Conservation (phyloP, 2,888 invertebrate species). For the Hoplodrina ambigua region DNA sequence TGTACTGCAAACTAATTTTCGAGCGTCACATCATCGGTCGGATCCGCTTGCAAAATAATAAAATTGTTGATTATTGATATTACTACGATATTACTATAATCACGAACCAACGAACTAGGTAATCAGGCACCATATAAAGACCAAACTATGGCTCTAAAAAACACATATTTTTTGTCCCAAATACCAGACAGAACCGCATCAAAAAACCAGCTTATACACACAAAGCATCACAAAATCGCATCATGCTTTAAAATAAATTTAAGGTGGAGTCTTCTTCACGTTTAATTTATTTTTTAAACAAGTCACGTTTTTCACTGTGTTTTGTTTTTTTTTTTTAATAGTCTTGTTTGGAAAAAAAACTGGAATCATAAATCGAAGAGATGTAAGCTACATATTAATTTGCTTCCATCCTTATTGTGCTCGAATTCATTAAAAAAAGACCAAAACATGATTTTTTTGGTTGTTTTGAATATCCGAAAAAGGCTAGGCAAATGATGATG, state of each 20-base stretch:
- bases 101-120: background rate
- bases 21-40: too few relatives aligned
- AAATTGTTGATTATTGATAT: too few relatives aligned
- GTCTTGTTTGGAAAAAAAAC: background rate
- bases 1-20: too few relatives aligned
- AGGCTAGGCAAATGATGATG: too few relatives aligned
- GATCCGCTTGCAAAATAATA: too few relatives aligned
- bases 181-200: slow-evolving; percentile 22
- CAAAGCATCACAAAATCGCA: slow-evolving; percentile 41
- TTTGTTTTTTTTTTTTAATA: slow-evolving; percentile 12
- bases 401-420: background rate
- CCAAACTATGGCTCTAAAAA: background rate
- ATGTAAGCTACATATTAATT: background rate
- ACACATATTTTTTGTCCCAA: slow-evolving; percentile 36
- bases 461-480: too few relatives aligned
- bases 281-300: slow-evolving; percentile 26
- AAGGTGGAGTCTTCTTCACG: slow-evolving; percentile 27
- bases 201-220: slow-evolving; percentile 42
- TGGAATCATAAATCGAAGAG: background rate
- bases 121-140: slow-evolving; percentile 2
- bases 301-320: slow-evolving; percentile 49
- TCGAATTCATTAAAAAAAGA: background rate
- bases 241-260: slow-evolving; percentile 55
- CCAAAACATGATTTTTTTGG: too few relatives aligned
- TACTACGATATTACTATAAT: too few relatives aligned